phyloP scores from a whole-genome alignment of 1,140 invertebrate species.

The Antheraea pernyi region DNA sequence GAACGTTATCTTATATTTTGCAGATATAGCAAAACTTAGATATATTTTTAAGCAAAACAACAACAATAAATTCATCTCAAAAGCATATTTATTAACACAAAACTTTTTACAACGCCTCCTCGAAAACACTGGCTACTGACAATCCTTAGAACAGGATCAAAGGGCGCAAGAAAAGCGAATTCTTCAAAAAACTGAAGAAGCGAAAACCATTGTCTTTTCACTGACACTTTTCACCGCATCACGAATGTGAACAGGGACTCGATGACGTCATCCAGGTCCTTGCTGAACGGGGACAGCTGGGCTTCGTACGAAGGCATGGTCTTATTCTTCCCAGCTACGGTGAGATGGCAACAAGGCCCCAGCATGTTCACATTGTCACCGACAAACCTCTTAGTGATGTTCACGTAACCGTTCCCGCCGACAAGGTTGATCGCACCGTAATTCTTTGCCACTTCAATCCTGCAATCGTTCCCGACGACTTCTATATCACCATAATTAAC shows the following conservation, averaged over 20 bases:
- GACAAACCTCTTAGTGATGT: constrained; percentile 47
- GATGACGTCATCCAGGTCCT: constrained; percentile 69
- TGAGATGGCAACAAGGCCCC: constrained; percentile 51
- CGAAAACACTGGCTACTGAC: neutral
- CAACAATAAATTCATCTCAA: neutral
- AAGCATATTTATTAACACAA: constrained; percentile 8
- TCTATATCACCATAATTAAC: constrained; percentile 66
- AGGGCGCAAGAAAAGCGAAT: neutral
- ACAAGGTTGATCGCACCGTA: constrained; percentile 58
- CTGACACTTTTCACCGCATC: constrained; percentile 52
- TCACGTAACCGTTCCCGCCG: constrained; percentile 56
- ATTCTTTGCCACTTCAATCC: constrained; percentile 59
- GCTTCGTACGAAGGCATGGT: constrained; percentile 47
- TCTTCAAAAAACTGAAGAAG: constrained; percentile 8
- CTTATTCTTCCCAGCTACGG: constrained; percentile 61
- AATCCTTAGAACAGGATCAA: neutral
- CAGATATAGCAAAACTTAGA: neutral
- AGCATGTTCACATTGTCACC: constrained; percentile 59
- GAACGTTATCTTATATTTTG: neutral
- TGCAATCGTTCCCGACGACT: constrained; percentile 67
- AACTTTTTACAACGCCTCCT: constrained; percentile 1
- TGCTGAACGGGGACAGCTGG: constrained; percentile 69
- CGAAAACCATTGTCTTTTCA: constrained; percentile 13
- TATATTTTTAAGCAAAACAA: neutral
- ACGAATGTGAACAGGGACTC: constrained; percentile 72